phyloP scores from a whole-genome alignment of 2,797 vertebrate genomes.

The Numenius phaeopus region DNA sequence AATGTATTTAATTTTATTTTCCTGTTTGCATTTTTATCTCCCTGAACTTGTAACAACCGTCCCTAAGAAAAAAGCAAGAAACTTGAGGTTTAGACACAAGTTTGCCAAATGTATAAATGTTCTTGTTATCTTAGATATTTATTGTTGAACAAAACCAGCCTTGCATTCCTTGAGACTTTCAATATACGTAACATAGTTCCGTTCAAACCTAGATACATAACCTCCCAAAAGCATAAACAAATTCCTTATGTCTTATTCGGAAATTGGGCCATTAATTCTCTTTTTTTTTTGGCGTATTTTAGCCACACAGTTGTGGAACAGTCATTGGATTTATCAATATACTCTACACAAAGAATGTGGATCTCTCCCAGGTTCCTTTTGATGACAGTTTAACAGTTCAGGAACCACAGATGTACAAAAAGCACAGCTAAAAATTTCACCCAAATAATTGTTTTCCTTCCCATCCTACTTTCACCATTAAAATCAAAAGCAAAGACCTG shows the following conservation, averaged over 20 bases:
- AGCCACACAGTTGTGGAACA: background rate
- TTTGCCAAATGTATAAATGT: background rate
- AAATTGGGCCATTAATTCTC: background rate
- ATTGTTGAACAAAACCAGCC: constrained; percentile 6
- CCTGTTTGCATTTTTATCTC: background rate
- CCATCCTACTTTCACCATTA: background rate
- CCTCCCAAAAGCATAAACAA: constrained; percentile 20
- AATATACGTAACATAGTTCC: background rate
- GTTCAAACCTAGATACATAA: background rate
- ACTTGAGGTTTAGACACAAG: background rate
- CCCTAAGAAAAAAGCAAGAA: background rate
- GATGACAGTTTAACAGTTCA: background rate
- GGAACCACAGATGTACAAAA: background rate
- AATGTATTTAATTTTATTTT: background rate
- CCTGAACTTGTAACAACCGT: background rate
- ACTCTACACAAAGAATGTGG: background rate
- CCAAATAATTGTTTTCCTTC: background rate
- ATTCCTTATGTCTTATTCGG: background rate
- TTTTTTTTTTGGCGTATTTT: background rate
- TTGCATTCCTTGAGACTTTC: constrained; percentile 16
- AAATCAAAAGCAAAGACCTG: background rate
- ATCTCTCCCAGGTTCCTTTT: background rate
- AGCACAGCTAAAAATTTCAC: background rate
- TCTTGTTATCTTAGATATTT: background rate
- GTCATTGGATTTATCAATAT: background rate